A percentile compares a stretch with the other conserved stretches of the same genome.
Conservation (phyloP, 2,888 invertebrate genomes). For the Pomacea canaliculata region DNA sequence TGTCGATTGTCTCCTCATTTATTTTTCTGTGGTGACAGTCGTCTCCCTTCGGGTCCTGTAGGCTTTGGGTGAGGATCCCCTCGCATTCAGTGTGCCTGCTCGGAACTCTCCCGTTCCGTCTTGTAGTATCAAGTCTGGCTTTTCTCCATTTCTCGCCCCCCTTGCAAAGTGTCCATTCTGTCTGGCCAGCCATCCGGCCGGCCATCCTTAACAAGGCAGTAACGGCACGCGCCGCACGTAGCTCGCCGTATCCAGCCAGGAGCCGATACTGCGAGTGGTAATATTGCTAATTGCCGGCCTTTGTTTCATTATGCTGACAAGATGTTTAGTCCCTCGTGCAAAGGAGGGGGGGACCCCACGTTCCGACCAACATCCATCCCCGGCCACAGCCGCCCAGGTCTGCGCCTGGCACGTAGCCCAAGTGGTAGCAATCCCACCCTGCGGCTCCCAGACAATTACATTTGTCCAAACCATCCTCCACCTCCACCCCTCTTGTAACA, state of each 20-base stretch:
- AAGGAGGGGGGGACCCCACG: constrained; percentile 4
- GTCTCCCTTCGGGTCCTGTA: too few relatives aligned
- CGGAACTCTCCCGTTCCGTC: too few relatives aligned
- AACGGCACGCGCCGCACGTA: constrained; percentile 2
- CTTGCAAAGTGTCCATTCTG: too few relatives aligned
- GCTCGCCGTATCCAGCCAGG: neutral
- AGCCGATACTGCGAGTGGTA: constrained; percentile 6
- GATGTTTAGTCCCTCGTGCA: constrained; percentile 21
- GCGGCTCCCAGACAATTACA: constrained; percentile 2
- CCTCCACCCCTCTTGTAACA: too few relatives aligned
- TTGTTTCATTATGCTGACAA: constrained; percentile 28
- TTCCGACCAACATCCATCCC: neutral
- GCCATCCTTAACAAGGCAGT: too few relatives aligned
- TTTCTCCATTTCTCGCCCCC: too few relatives aligned
- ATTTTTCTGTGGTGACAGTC: too few relatives aligned
- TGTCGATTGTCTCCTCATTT: too few relatives aligned
- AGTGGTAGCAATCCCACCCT: neutral
- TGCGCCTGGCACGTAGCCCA: neutral
- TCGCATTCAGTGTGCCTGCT: too few relatives aligned
- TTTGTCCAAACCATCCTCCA: neutral
- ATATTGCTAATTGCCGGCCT: constrained; percentile 30
- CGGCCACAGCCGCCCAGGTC: neutral
- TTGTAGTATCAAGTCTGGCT: too few relatives aligned
- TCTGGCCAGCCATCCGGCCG: too few relatives aligned
- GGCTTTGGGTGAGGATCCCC: too few relatives aligned